These are phyloP conservation scores for Benthosema pterotum DNA, from an alignment of 2,797 vertebrate genomes.

Conservation along the genomic window DNA sequence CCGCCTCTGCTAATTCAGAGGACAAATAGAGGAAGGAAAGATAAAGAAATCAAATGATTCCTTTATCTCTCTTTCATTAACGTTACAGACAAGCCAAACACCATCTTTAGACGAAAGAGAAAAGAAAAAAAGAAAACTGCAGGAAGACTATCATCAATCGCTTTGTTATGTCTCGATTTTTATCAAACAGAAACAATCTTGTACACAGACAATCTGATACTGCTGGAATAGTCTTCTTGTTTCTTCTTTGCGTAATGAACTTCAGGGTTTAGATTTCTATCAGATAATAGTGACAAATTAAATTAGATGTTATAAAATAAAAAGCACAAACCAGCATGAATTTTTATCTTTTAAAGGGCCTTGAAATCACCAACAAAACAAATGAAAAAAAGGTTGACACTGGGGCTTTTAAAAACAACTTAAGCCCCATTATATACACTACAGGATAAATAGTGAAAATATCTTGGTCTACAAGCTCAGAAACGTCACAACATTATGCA, in stretches of 20 bases:
- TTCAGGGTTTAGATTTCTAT: slow-evolving; percentile 70
- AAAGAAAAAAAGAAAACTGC: slow-evolving; percentile 21
- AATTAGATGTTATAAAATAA: slow-evolving; percentile 55
- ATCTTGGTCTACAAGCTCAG: too few relatives aligned
- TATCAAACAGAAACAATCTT: slow-evolving; percentile 67
- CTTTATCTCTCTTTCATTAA: slow-evolving; percentile 32
- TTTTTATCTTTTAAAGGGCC: slow-evolving; percentile 65
- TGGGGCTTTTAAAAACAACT: slow-evolving; percentile 38
- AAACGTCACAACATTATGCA: too few relatives aligned
- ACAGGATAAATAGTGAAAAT: too few relatives aligned
- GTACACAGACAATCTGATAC: slow-evolving; percentile 73
- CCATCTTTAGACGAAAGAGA: slow-evolving; percentile 33
- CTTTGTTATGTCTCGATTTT: slow-evolving; percentile 59
- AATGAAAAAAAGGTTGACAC: slow-evolving; percentile 13
- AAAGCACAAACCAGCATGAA: slow-evolving; percentile 67
- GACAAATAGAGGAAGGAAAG: slow-evolving; percentile 3
- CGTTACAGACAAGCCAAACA: slow-evolving; percentile 33
- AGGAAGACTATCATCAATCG: slow-evolving; percentile 50
- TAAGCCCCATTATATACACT: too few relatives aligned
- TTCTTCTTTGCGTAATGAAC: slow-evolving; percentile 49
- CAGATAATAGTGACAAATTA: slow-evolving; percentile 31
- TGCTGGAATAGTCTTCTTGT: slow-evolving; percentile 61
- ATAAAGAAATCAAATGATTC: slow-evolving; percentile 27
- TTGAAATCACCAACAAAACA: slow-evolving; percentile 43
- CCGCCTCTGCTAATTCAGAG: neutral